Percentiles rank a stretch among this genome's conserved stretches.
Evolutionary conservation across 2,113 vertebrate genomes (phyloP).

Genomic region (Colaptes auratus): DNA sequence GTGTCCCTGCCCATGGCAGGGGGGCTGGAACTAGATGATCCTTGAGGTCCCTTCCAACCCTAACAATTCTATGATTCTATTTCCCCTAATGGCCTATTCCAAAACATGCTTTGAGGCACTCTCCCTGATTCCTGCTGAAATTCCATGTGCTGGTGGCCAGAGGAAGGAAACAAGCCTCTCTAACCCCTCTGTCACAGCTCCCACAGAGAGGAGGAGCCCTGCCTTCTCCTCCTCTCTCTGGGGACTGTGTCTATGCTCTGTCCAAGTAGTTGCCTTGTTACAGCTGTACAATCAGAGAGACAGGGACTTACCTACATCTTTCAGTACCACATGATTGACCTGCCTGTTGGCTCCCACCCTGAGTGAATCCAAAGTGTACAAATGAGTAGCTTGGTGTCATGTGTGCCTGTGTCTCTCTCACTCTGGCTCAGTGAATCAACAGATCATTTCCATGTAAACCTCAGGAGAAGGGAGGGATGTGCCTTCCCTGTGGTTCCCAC

Average conservation of each 20-base stretch:
- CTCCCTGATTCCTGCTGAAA: neutral
- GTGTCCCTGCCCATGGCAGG: no score
- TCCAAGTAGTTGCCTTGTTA: neutral
- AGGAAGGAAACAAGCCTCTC: neutral
- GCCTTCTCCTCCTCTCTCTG: neutral
- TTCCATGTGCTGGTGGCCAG: neutral
- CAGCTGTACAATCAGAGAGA: neutral
- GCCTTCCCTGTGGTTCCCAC: neutral
- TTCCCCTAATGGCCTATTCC: neutral
- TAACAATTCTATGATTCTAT: neutral
- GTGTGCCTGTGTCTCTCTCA: neutral
- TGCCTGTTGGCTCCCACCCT: neutral
- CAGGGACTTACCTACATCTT: neutral
- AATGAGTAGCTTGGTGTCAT: rapidly evolving
- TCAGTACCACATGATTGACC: neutral
- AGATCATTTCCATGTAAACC: neutral
- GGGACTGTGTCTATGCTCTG: neutral
- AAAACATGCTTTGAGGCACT: neutral
- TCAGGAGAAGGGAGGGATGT: neutral
- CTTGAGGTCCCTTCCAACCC: no score
- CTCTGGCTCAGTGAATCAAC: neutral
- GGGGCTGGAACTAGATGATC: no score
- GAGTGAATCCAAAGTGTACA: neutral
- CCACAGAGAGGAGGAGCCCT: neutral
- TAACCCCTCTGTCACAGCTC: neutral